A percentile compares a stretch with the other conserved stretches of the same genome.
phyloP scores from a whole-genome alignment of 2,888 invertebrate genomes.

The Nycteola revayana region DNA sequence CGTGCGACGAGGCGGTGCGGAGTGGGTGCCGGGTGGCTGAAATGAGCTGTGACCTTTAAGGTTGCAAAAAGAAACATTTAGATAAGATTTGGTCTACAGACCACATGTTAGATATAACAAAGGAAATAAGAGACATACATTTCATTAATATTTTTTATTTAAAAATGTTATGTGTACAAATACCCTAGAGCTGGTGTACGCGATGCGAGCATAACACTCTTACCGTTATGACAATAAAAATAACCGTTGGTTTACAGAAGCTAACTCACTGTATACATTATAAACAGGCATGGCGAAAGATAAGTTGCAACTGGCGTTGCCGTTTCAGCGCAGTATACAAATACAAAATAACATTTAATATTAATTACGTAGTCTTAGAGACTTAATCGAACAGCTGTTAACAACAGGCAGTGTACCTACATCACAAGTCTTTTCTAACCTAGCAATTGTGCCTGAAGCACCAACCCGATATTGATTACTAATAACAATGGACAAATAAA shows the following conservation, averaged over 20 bases:
- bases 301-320: constrained; percentile 6
- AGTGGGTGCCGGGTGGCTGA: no score
- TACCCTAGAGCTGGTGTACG: constrained; percentile 65
- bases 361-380: constrained; percentile 52
- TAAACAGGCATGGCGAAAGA: no score
- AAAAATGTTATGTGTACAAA: constrained; percentile 73
- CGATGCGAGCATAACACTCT: constrained; percentile 45
- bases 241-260: constrained; percentile 33
- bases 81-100: no score
- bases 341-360: constrained; percentile 29
- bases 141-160: constrained; percentile 60
- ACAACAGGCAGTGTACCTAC: constrained; percentile 43
- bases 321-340: constrained; percentile 13
- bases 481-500: constrained; percentile 27
- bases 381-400: constrained; percentile 43
- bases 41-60: no score
- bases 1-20: no score
- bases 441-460: constrained; percentile 37
- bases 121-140: constrained; percentile 10
- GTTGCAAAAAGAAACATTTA: no score
- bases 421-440: constrained; percentile 43
- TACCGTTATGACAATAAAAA: constrained; percentile 33
- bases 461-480: constrained; percentile 25
- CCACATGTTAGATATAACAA: no score
- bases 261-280: constrained; percentile 16